Base-by-base conservation (phyloP, 37 sponge, comb jelly and placozoan genomes). In the Chondrosia reniformis region DNA sequence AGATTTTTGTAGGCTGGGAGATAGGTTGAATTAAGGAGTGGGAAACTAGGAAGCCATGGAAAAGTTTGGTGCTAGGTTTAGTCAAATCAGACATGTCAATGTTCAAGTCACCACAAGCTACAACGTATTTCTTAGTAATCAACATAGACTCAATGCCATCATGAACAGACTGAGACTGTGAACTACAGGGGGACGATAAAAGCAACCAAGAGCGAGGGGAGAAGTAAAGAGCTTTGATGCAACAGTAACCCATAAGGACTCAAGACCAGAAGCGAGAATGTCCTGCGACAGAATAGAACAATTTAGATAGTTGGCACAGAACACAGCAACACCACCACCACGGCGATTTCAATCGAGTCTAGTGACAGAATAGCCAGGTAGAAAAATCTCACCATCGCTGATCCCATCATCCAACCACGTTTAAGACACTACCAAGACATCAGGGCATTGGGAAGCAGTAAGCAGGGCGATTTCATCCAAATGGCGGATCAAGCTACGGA, bases 141-240 rank as follows among this genome's bases (percentile, higher is more conserved):
- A 66, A 8, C 67, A 66, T 66, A 66, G 67, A 66, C 36, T 66
- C 38, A 31, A 66, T 66, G 36, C n/a, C n/a, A n/a, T 66, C 67
- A 66, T 5, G 9, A 19, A 66, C 67, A 66, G 67, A 66, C 36
- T 66, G 36, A 6, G 33, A 66, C 9, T 36, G 67, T 21, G 67
- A 10, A 66, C n/a, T n/a, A 21, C 67, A 66, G 67, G 67, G 15
- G 67, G 33, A 66, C 67, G 67, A 19, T 66, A 66, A 19, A 66
- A 66, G 30, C 67, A 66, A 66, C 67, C 67, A 66, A 66, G 38
- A 10, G 38, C 38, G 36, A 66, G 67, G n/a, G 27, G n/a, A 19
- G 67, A 40, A 66, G 32, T 10, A 66, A 66, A 36, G 9, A 36
- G 17, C 5, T 40, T 40, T 37, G 67, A 66, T 19, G 32, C 36